These are phyloP conservation scores for Poeciliopsis paucimaculata DNA, from an alignment of 2,797 vertebrate species.

Conservation along the genomic window DNA sequence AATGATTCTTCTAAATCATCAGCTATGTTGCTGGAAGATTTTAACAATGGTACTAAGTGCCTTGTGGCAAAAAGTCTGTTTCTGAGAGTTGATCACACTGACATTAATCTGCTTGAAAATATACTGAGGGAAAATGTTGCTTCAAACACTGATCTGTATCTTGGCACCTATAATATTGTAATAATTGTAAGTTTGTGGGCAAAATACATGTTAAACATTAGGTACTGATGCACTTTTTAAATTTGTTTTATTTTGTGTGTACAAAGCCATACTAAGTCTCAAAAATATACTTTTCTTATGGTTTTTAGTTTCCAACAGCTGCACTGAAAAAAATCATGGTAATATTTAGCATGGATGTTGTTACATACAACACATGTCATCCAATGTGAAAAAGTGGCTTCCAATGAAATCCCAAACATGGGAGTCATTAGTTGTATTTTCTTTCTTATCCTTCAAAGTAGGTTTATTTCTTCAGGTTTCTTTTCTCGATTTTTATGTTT, in stretches of 20 bases:
- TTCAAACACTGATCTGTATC: conserved; percentile 26
- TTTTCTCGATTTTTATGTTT: neutral
- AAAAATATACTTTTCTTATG: neutral
- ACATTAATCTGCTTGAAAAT: conserved; percentile 2
- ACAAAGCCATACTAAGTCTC: conserved; percentile 3
- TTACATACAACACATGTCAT: too few relatives aligned
- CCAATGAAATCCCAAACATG: neutral
- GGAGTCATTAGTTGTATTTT: neutral
- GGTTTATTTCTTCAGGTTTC: neutral
- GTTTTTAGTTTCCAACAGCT: neutral
- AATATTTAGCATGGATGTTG: neutral
- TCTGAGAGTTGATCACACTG: neutral
- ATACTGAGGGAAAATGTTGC: conserved; percentile 1
- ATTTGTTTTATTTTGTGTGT: conserved; percentile 6
- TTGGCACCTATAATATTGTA: conserved; percentile 1
- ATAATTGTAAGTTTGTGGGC: conserved; percentile 4
- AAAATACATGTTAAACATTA: conserved; percentile 15
- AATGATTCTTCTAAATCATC: neutral
- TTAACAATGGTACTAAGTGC: neutral
- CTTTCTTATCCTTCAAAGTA: neutral
- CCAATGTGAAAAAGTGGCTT: neutral
- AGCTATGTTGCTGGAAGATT: neutral
- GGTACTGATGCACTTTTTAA: conserved; percentile 42
- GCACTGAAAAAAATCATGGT: neutral
- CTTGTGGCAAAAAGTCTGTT: neutral